Percentiles rank a stretch among this genome's conserved stretches.
Evolutionary conservation across 1,140 invertebrate species (phyloP).

Genomic region (Pectinophora gossypiella): DNA sequence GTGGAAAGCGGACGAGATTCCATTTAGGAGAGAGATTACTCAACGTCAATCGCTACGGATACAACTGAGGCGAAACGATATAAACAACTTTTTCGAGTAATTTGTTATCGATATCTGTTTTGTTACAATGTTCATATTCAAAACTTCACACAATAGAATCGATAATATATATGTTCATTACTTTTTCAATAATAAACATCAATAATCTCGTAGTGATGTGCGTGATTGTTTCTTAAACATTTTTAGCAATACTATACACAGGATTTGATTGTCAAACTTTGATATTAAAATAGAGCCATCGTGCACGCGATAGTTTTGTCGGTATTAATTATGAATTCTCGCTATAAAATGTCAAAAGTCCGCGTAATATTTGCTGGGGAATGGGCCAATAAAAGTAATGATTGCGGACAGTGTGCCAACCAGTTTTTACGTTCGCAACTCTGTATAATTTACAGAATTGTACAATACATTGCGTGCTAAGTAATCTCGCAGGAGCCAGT

Average conservation of each 20-base stretch:
- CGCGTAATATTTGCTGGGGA: not conserved
- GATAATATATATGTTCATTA: too few species aligned
- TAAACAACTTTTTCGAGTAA: not conserved
- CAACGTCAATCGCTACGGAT: slow-evolving; percentile 24
- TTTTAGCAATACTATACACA: too few species aligned
- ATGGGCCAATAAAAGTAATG: not conserved
- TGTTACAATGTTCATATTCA: too few species aligned
- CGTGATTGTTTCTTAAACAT: too few species aligned
- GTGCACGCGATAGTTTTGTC: too few species aligned
- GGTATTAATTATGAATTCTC: not conserved
- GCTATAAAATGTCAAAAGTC: not conserved
- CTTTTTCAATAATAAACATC: too few species aligned
- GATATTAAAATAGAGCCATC: too few species aligned
- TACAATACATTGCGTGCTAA: not conserved
- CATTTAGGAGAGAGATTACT: slow-evolving; percentile 25
- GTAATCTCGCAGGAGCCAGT: not conserved
- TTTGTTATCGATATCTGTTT: not conserved
- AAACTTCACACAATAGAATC: too few species aligned
- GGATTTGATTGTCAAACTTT: too few species aligned
- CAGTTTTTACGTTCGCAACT: not conserved
- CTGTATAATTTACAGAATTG: not conserved
- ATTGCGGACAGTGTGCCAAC: slow-evolving; percentile 3
- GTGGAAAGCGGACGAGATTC: slow-evolving; percentile 27
- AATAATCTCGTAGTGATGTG: too few species aligned
- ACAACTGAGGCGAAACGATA: not conserved